Conservation (phyloP, 2,888 invertebrate genomes). For the Apamea crenata region DNA sequence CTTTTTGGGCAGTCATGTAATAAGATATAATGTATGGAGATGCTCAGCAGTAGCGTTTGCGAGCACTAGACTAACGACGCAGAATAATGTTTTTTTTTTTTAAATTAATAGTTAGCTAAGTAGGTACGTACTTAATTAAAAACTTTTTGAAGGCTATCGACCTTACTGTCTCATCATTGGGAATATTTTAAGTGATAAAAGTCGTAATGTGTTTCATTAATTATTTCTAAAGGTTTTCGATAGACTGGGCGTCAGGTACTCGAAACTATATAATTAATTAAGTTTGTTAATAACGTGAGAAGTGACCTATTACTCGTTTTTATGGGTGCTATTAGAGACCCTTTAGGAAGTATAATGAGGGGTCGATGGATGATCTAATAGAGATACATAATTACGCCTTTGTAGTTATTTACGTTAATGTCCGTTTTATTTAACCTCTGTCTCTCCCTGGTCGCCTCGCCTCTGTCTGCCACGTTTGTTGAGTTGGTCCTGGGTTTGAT, state of each 20-base stretch:
- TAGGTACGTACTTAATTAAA: background rate
- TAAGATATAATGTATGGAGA: too few species aligned
- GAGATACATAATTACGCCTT: background rate
- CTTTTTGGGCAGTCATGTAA: too few species aligned
- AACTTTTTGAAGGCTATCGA: slow-evolving; percentile 1
- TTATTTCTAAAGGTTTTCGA: slow-evolving; percentile 40
- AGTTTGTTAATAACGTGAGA: slow-evolving; percentile 27
- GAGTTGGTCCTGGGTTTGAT: too few species aligned
- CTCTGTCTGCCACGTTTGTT: too few species aligned
- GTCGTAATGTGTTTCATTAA: slow-evolving; percentile 28
- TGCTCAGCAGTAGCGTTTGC: background rate
- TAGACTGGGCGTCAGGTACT: slow-evolving; percentile 15
- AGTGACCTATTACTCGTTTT: slow-evolving; percentile 25
- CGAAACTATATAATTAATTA: slow-evolving; percentile 36
- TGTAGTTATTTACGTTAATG: background rate
- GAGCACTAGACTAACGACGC: background rate
- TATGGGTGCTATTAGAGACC: slow-evolving; percentile 2
- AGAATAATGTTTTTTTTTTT: too few species aligned
- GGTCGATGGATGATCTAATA: slow-evolving; percentile 3
- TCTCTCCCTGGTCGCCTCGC: too few species aligned
- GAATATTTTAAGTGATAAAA: slow-evolving; percentile 16
- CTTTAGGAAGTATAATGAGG: slow-evolving; percentile 13
- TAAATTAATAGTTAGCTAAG: background rate
- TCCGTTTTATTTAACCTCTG: too few species aligned
- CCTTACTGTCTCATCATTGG: slow-evolving; percentile 8